Evolutionary conservation across 2,113 vertebrate species (phyloP).

Genomic region (Rhinopomastus cyanomelas): DNA sequence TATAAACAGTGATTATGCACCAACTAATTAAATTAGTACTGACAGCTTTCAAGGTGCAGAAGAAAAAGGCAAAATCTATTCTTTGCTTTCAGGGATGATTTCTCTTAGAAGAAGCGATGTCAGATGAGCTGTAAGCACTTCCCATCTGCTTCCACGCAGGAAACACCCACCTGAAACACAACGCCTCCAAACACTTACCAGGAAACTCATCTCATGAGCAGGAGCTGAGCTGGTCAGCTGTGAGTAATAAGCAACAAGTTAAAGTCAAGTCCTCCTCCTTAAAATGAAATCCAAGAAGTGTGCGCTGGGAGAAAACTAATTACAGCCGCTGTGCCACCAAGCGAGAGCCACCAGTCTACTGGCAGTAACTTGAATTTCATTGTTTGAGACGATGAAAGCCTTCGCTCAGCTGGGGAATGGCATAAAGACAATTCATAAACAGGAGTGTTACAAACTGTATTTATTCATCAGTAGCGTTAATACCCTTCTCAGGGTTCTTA

Average conservation of each 20-base stretch:
- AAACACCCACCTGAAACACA: not conserved
- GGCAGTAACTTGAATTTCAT: not conserved
- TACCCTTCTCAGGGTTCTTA: not conserved
- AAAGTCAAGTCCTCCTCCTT: not conserved
- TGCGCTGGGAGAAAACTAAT: not conserved
- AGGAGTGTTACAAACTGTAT: not conserved
- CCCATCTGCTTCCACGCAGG: not conserved
- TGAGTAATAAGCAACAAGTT: not conserved
- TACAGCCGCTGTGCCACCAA: not conserved
- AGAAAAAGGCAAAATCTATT: slow-evolving; percentile 33
- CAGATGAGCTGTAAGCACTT: not conserved
- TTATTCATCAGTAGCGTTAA: slow-evolving; percentile 29
- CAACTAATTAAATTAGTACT: slow-evolving; percentile 73
- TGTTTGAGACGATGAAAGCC: slow-evolving; percentile 19
- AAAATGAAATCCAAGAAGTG: not conserved
- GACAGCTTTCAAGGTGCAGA: slow-evolving; percentile 58
- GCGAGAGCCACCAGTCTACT: not conserved
- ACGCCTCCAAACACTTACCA: not conserved
- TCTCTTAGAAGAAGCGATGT: slow-evolving; percentile 11
- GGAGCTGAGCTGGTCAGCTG: not conserved
- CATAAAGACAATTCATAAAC: not conserved
- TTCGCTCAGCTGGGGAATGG: not conserved
- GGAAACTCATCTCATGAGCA: not conserved
- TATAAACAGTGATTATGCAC: slow-evolving; percentile 58
- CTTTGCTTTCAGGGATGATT: not conserved